Evolutionary conservation across 2,113 vertebrate species (phyloP).

Genomic region (Illadopsis cleaveri): DNA sequence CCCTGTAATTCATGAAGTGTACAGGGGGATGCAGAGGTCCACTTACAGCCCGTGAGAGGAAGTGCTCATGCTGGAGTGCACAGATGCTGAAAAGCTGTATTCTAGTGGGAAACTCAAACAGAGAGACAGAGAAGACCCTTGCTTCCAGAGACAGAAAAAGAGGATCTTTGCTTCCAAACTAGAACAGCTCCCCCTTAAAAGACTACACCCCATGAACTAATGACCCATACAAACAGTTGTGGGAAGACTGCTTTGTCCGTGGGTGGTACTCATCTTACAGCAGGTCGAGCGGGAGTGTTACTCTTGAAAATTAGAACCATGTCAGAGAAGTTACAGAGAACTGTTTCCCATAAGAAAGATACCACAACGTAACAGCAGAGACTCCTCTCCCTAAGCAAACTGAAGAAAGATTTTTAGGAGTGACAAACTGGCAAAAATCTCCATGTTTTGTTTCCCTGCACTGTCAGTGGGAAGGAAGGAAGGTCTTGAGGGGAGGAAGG

Average conservation of each 20-base stretch:
- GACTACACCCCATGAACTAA: not conserved
- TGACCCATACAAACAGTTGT: not conserved
- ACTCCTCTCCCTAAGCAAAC: not conserved
- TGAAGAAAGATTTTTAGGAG: not conserved
- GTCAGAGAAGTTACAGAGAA: not conserved
- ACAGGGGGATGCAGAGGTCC: not conserved
- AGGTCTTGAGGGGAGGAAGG: too few species aligned
- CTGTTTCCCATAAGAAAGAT: not conserved
- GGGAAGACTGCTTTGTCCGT: not conserved
- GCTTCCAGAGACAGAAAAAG: not conserved
- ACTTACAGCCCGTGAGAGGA: accelerated
- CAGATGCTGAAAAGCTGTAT: not conserved
- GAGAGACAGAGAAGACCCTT: not conserved
- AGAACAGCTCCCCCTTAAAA: not conserved
- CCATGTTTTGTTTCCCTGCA: not conserved
- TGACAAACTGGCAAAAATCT: too few species aligned
- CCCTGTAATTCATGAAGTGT: not conserved
- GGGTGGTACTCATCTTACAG: not conserved
- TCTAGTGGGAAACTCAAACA: not conserved
- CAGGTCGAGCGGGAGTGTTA: accelerated
- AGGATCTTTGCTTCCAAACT: not conserved
- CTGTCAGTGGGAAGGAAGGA: not conserved
- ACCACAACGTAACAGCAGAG: not conserved
- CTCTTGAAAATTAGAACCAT: not conserved
- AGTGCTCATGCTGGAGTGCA: accelerated